Base-by-base conservation (phyloP, 2,113 vertebrate species). In the Brachyhypopomus gauderio region DNA sequence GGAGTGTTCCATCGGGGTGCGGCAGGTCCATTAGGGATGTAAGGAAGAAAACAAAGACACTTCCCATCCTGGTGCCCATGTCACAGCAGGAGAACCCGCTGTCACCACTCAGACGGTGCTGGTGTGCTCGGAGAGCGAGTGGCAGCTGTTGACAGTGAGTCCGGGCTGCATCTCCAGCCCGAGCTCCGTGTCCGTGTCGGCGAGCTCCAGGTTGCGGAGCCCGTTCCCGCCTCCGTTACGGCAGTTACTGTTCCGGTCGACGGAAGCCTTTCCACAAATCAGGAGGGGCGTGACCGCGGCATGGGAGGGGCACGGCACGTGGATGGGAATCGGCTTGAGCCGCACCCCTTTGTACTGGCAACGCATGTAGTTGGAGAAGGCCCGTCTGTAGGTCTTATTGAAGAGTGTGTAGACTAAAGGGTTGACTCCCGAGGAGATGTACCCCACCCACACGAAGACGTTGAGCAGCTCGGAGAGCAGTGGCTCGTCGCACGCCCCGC, bases 351-450 rank as follows among this genome's bases (percentile, higher is more conserved):
- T 59, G 78, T 98, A 99, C 4, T 88, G 95, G 86, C 97, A 99
- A 81, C 94, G 91, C 90, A 99, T 95, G 87, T 99, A 99, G 85
- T 92, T 97, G 86, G 96, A 96, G 89, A 99, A 99, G 16, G 98
- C 98, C 79, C 95, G 93, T 86, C 97, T 93, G 91, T 99, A 99
- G 16, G 95, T 95, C 91, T 95, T 97, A 84, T 99, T 99, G 90
- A 99, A 99, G 86, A 99, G 96, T 0, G 98, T 99, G 90, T 99
- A 99, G 67, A 99, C 97, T 6, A 99, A 91, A 45, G 97, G 98
- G 83, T 99, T 99, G 81, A 99, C 93, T 27, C 98, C 98, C 0
- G 98, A 99, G 73, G 97, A 99, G 87, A 99, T 96, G 64, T 99
- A 99, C 8, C 98, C 98, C 86, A 99, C 96, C 98, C 97, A 99